Conservation (phyloP, 1,140 invertebrate genomes). For the Apolygus lucorum region DNA sequence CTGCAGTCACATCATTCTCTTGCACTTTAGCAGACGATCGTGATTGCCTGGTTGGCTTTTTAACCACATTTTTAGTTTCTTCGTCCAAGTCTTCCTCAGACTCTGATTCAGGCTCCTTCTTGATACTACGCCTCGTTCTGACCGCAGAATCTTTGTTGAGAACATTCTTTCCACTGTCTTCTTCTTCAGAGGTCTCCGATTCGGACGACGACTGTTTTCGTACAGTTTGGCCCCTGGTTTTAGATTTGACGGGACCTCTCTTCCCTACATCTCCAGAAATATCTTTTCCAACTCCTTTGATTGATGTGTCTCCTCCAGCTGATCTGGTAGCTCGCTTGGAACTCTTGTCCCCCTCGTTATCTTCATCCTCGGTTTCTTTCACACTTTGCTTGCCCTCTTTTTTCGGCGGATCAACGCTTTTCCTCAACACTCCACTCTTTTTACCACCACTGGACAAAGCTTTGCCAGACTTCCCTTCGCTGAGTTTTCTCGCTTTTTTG, state of each 20-base stretch:
- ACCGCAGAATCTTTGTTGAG: neutral
- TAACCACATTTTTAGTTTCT: neutral
- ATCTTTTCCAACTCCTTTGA: too few relatives aligned
- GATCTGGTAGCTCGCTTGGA: conserved; percentile 20
- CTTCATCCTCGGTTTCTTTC: neutral
- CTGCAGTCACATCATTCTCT: neutral
- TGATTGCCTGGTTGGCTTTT: neutral
- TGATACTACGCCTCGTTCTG: neutral
- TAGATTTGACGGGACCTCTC: neutral
- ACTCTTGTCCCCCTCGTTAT: conserved; percentile 12
- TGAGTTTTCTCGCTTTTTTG: neutral
- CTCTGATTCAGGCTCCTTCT: neutral
- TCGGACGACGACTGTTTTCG: too few relatives aligned
- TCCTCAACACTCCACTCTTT: too few relatives aligned
- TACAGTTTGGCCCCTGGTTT: too few relatives aligned
- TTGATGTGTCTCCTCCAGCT: too few relatives aligned
- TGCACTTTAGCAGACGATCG: neutral
- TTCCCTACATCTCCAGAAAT: too few relatives aligned
- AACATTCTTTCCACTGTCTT: conserved; percentile 21
- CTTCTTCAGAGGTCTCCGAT: conserved; percentile 34
- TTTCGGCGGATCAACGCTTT: neutral
- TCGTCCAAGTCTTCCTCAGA: neutral
- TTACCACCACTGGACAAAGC: too few relatives aligned
- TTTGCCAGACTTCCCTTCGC: too few relatives aligned
- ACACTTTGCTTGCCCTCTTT: neutral